Evolutionary conservation across 37 sponge, comb jelly and placozoan species (phyloP), one percentile per base, ranked within the genome.

Genomic region (Halichondria panicea): DNA sequence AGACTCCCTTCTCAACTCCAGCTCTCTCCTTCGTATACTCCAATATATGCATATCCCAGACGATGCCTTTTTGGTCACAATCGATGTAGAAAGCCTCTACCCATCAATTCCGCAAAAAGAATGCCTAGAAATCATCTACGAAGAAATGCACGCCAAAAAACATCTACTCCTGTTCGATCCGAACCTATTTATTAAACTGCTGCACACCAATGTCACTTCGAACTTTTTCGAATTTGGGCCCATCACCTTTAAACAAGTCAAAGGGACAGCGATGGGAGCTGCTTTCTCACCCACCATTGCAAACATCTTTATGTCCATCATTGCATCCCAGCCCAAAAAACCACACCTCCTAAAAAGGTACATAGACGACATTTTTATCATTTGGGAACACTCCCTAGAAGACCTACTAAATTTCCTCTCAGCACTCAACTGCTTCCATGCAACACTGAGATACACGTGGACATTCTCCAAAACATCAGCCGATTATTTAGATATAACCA

Each of bases 181-280:
- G 0, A 71, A 81, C 52, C 54, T 81, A 0, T 43, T 81, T 4
- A 81, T 59, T 3, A 8, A 13, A 44, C 67, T 81, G 21, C 55
- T 81, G 25, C 55, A 71, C 31, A 43, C 44, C 32, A 60, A 71
- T 32, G 36, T 81, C 27, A 70, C 71, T n/a, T 53, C 45, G 37
- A 70, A 81, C 28, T 71, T 50, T 43, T 81, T 81, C 45, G 27
- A 61, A 11, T 81, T 81, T 27, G 64, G 39, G 31, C 42, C 32
- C 39, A 35, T 33, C 1, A 61, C 33, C 4, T 71, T 71, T n/a
- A 63, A 61, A 43, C 81, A 81, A 28, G 63, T 25, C 12, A 15
- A 61, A 28, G 81, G 81, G 25, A 81, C 81, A 36, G 81, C 81
- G 15, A 81, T 81, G 81, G 81, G 81, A 7, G 72, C 81, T 4